Evolutionary conservation across 2,113 vertebrate species (phyloP).

Genomic region (Galbula dea): DNA sequence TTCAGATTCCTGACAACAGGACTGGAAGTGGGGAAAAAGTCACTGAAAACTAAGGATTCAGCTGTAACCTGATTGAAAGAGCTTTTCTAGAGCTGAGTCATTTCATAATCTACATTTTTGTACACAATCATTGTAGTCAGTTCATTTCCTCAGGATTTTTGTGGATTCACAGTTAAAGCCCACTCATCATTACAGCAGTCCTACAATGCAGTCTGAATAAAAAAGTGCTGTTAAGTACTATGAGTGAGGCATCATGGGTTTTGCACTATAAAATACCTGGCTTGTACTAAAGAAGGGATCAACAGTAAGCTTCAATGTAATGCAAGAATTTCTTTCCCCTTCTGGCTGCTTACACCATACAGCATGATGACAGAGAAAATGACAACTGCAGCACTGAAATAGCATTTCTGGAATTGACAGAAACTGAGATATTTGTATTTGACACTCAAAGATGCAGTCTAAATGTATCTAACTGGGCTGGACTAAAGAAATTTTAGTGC

Average conservation of each 20-base stretch:
- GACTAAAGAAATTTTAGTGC: not conserved
- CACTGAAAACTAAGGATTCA: not conserved
- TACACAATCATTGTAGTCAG: not conserved
- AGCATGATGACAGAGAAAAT: not conserved
- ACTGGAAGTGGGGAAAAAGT: not conserved
- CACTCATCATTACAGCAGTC: not conserved
- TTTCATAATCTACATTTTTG: not conserved
- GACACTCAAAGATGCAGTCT: not conserved
- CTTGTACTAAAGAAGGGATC: conserved; percentile 3
- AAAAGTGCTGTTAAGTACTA: not conserved
- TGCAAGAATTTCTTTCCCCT: not conserved
- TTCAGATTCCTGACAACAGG: not conserved
- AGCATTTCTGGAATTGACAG: not conserved
- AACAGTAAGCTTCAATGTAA: not conserved
- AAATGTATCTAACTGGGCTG: not conserved
- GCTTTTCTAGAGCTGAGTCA: not conserved
- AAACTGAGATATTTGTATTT: not conserved
- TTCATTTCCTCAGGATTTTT: not conserved
- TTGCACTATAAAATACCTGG: not conserved
- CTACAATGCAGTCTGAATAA: not conserved
- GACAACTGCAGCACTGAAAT: conserved; percentile 7
- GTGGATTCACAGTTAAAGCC: not conserved
- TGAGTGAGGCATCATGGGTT: not conserved
- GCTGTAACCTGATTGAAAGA: not conserved
- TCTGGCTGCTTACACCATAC: not conserved